These are phyloP conservation scores for Stylophora pistillata DNA, from an alignment of 64 coral and sea anemone genomes.

Conservation along the genomic window DNA sequence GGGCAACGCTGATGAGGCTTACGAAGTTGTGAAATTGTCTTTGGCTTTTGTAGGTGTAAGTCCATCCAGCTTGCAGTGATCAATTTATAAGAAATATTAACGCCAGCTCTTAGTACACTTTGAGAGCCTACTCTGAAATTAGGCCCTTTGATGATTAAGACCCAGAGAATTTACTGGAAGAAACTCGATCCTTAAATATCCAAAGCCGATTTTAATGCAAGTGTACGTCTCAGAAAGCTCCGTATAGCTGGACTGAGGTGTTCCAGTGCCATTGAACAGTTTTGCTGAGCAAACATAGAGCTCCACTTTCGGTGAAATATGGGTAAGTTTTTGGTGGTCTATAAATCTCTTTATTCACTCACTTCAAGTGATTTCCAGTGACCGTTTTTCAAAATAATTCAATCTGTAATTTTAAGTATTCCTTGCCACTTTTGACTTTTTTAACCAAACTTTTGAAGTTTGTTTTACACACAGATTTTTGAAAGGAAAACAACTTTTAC, in stretches of 20 bases:
- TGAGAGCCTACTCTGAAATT: neutral
- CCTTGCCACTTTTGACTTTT: no score
- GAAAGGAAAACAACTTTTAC: no score
- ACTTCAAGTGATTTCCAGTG: no score
- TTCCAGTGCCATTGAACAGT: neutral
- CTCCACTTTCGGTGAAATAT: neutral
- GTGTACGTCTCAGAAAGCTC: neutral
- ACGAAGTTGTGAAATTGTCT: neutral
- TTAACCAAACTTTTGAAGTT: no score
- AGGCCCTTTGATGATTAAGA: neutral
- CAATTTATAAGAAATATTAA: neutral
- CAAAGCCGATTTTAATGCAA: neutral
- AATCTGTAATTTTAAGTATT: no score
- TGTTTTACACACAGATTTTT: no score
- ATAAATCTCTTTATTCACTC: no score
- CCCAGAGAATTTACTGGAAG: neutral
- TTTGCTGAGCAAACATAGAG: neutral
- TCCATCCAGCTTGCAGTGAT: neutral
- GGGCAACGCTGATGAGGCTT: neutral
- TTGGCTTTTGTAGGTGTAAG: neutral
- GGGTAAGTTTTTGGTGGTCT: neutral
- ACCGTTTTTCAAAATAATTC: no score
- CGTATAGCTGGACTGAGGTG: neutral
- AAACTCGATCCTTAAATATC: slow-evolving; percentile 3
- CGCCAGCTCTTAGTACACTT: neutral